A percentile compares a stretch with the other conserved stretches of the same genome.
Evolutionary conservation across 1,140 invertebrate genomes (phyloP).

Genomic region (Oscheius sp.): DNA sequence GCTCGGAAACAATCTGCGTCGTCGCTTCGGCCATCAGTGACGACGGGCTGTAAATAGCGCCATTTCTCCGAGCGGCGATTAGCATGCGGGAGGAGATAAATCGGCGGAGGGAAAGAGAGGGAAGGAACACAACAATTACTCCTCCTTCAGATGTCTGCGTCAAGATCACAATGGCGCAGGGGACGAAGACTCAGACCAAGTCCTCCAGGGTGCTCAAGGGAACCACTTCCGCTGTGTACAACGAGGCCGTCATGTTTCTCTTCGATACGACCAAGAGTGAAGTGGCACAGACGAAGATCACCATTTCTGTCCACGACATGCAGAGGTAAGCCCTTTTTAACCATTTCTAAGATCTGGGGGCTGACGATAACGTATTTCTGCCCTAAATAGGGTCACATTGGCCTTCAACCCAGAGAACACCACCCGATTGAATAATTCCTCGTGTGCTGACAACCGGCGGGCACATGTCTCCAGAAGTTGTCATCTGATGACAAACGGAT

Average conservation of each 20-base stretch:
- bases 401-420: too few relatives aligned
- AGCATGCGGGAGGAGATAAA: background rate
- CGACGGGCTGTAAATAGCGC: too few relatives aligned
- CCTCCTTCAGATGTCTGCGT: slow-evolving; percentile 50
- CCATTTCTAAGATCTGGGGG: background rate
- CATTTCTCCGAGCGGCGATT: too few relatives aligned
- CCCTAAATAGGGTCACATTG: too few relatives aligned
- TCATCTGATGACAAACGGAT: too few relatives aligned
- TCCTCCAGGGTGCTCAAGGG: slow-evolving; percentile 47
- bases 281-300: slow-evolving; percentile 52
- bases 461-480: too few relatives aligned
- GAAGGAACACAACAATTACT: background rate
- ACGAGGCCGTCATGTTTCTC: slow-evolving; percentile 61
- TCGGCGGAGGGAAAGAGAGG: background rate
- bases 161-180: slow-evolving; percentile 52
- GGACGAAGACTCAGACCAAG: slow-evolving; percentile 48
- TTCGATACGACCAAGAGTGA: slow-evolving; percentile 53
- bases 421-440: too few relatives aligned
- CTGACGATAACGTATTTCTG: too few relatives aligned
- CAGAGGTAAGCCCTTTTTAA: slow-evolving; percentile 42
- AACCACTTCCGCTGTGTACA: slow-evolving; percentile 49
- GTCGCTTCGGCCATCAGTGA: too few relatives aligned
- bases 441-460: too few relatives aligned
- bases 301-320: slow-evolving; percentile 58
- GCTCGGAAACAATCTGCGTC: too few relatives aligned